These are phyloP conservation scores for Cinara cedri DNA, from an alignment of 2,888 invertebrate species.

Conservation along the genomic window DNA sequence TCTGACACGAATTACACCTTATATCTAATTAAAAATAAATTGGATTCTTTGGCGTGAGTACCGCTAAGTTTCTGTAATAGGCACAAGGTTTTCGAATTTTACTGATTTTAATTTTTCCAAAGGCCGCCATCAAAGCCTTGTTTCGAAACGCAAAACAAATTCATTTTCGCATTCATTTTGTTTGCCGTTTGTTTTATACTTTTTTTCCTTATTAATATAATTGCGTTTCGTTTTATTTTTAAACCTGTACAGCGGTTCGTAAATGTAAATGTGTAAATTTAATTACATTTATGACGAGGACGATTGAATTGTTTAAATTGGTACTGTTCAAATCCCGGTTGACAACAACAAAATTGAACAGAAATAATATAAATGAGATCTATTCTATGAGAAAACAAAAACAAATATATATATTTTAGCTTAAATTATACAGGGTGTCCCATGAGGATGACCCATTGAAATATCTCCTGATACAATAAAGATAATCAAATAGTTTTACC, in stretches of 20 bases:
- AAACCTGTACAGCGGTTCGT: background rate
- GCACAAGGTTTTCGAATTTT: background rate
- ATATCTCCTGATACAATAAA: no score
- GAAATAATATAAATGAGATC: background rate
- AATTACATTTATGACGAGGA: no score
- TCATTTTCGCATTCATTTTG: no score
- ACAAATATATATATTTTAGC: no score
- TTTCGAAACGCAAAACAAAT: background rate
- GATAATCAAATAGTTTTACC: background rate
- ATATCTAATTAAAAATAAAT: slow-evolving; percentile 41
- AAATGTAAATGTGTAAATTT: no score
- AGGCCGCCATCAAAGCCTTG: background rate
- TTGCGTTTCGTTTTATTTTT: background rate
- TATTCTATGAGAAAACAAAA: background rate
- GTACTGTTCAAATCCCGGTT: no score
- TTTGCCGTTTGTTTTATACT: background rate
- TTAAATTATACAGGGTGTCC: no score
- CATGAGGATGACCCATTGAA: no score
- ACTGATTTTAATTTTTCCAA: background rate
- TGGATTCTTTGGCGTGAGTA: background rate
- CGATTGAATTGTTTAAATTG: no score
- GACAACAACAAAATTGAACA: no score
- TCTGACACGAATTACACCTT: slow-evolving; percentile 9
- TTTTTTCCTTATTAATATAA: background rate
- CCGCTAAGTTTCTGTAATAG: no score